Evolutionary conservation across 2,797 vertebrate genomes (phyloP).

Genomic region (Microctenopoma steveboyesi): DNA sequence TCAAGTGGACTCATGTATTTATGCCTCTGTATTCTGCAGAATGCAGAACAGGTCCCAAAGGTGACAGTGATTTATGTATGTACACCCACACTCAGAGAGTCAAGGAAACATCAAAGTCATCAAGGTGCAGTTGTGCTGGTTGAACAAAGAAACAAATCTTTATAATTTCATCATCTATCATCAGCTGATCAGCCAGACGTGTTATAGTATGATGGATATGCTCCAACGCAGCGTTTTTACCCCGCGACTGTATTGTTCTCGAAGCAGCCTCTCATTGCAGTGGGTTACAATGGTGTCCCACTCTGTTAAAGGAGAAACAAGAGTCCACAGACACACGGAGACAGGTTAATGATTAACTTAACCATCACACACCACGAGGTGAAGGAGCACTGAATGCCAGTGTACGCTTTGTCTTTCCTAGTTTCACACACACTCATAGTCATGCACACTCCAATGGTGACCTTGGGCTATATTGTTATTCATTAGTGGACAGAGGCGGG

Average conservation of each 20-base stretch:
- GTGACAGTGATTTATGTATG: conserved; percentile 34
- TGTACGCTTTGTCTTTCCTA: conserved; percentile 19
- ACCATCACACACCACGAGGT: conserved; percentile 15
- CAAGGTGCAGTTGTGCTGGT: conserved; percentile 11
- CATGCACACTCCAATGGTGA: conserved; percentile 52
- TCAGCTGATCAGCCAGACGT: conserved; percentile 2
- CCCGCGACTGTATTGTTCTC: conserved; percentile 2
- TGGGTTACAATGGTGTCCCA: conserved; percentile 5
- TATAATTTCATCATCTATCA: conserved; percentile 1
- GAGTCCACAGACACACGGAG: not conserved
- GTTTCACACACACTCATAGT: conserved; percentile 4
- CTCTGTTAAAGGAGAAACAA: conserved; percentile 9
- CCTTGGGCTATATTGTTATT: conserved; percentile 81
- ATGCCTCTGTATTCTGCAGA: not conserved
- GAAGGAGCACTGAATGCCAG: conserved; percentile 52
- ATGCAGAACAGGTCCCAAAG: conserved; percentile 4
- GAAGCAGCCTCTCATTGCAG: not conserved
- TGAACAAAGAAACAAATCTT: conserved; percentile 3
- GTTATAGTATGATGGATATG: not conserved
- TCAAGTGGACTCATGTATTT: not conserved
- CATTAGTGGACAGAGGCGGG: conserved; percentile 65
- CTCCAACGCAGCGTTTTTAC: not conserved
- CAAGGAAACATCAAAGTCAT: conserved; percentile 21
- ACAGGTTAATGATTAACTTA: conserved; percentile 37
- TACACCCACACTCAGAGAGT: not conserved